Evolutionary conservation across 2,113 vertebrate genomes (phyloP).

Genomic region (Notechis scutatus): DNA sequence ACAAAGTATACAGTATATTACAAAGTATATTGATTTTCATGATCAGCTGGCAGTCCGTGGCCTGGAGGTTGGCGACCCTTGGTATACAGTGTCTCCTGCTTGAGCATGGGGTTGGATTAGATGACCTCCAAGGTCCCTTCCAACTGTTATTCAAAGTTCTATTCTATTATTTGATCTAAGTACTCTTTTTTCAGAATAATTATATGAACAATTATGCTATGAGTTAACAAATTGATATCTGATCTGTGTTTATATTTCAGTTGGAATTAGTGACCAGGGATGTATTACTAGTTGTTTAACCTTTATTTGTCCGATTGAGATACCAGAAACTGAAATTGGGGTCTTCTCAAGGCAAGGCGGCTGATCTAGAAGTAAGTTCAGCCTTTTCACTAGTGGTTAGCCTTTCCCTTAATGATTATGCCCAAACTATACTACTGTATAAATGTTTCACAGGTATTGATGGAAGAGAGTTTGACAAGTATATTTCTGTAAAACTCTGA

Average conservation of each 20-base stretch:
- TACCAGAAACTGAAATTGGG: background rate
- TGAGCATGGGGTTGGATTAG: too few species aligned
- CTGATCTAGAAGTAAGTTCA: background rate
- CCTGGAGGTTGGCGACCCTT: too few species aligned
- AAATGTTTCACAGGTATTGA: background rate
- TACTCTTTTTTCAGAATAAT: background rate
- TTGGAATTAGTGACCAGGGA: background rate
- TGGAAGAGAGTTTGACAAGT: background rate
- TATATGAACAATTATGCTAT: background rate
- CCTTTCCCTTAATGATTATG: background rate
- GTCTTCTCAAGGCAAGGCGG: background rate
- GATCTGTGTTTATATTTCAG: background rate
- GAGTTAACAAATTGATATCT: background rate
- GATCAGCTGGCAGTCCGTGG: background rate
- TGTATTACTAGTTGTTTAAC: background rate
- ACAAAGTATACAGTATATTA: too few species aligned
- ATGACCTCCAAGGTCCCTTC: too few species aligned
- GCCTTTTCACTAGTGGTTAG: background rate
- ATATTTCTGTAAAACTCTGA: background rate
- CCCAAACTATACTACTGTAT: background rate
- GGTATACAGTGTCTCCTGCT: too few species aligned
- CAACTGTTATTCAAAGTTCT: too few species aligned
- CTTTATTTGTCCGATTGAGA: background rate
- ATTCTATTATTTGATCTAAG: background rate
- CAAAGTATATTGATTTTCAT: background rate